A percentile compares a stretch with the other conserved stretches of the same genome.
Conservation (phyloP, 2,797 vertebrate species). For the Netta rufina region DNA sequence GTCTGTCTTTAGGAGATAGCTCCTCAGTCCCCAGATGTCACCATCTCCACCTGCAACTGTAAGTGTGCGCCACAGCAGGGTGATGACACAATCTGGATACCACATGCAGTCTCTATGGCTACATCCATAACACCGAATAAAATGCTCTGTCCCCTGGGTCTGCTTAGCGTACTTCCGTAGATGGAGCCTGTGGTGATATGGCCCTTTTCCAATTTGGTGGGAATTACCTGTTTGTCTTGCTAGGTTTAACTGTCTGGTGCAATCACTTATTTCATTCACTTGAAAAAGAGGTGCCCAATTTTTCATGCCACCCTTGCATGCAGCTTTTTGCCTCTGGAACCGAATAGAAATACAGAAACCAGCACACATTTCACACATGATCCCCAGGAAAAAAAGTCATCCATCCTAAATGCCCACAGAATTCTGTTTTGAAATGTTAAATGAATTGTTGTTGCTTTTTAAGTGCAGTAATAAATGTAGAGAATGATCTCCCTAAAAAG, state of each 20-base stretch:
- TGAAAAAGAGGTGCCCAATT: neutral
- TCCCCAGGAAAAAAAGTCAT: neutral
- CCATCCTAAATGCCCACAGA: neutral
- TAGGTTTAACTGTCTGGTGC: neutral
- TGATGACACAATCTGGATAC: neutral
- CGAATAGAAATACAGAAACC: neutral
- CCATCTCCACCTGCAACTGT: neutral
- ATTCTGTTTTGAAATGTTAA: slow-evolving; percentile 36
- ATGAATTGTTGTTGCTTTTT: neutral
- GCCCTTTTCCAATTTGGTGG: neutral
- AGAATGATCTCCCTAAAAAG: slow-evolving; percentile 1
- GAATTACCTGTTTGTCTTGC: neutral
- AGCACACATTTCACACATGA: neutral
- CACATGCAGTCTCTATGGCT: neutral
- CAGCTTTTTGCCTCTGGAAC: neutral
- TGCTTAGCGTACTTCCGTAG: neutral
- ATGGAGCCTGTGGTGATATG: accelerated
- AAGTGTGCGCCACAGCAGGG: neutral
- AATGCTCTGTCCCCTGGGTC: neutral
- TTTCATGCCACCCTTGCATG: neutral
- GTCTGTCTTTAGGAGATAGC: neutral
- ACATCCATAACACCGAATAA: neutral
- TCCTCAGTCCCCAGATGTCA: neutral
- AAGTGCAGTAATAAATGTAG: slow-evolving; percentile 38
- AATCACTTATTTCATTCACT: neutral